Percentiles rank a stretch among this genome's conserved stretches.
Evolutionary conservation across 2,113 vertebrate genomes (phyloP).

Genomic region (Camelus dromedarius): DNA sequence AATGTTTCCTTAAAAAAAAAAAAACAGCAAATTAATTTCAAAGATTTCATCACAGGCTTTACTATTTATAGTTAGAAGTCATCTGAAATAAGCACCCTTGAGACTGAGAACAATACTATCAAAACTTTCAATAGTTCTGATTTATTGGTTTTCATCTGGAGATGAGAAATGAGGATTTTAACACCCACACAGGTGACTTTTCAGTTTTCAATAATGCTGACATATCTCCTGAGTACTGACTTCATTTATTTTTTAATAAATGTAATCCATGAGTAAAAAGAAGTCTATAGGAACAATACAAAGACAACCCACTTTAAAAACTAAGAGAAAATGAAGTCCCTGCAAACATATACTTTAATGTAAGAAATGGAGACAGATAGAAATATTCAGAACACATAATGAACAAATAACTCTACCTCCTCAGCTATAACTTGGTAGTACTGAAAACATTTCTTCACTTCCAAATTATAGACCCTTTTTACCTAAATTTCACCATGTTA

Average conservation of each 20-base stretch:
- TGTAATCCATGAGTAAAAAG: slow-evolving; percentile 50
- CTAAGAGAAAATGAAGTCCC: slow-evolving; percentile 14
- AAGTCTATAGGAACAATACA: slow-evolving; percentile 43
- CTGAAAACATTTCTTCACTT: not conserved
- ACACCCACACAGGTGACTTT: slow-evolving; percentile 78
- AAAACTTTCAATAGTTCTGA: slow-evolving; percentile 85
- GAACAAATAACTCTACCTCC: not conserved
- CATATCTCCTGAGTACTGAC: slow-evolving; percentile 74
- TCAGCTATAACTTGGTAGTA: not conserved
- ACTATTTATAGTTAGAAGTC: slow-evolving; percentile 85
- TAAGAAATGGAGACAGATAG: not conserved
- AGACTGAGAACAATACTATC: slow-evolving; percentile 85
- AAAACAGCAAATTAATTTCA: slow-evolving; percentile 86
- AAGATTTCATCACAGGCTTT: slow-evolving; percentile 82
- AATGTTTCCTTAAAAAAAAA: slow-evolving; percentile 82
- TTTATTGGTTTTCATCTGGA: slow-evolving; percentile 89
- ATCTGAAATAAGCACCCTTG: slow-evolving; percentile 87
- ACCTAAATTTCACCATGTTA: slow-evolving; percentile 40
- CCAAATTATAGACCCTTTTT: slow-evolving; percentile 37
- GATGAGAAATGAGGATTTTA: slow-evolving; percentile 84
- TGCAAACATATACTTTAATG: not conserved
- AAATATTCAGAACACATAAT: slow-evolving; percentile 20
- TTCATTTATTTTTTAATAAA: slow-evolving; percentile 73
- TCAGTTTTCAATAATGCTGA: slow-evolving; percentile 83
- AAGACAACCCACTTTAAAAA: slow-evolving; percentile 15